Evolutionary conservation across 2,113 vertebrate species (phyloP), one percentile per base, ranked within the genome.

Genomic region (Callithrix jacchus): DNA sequence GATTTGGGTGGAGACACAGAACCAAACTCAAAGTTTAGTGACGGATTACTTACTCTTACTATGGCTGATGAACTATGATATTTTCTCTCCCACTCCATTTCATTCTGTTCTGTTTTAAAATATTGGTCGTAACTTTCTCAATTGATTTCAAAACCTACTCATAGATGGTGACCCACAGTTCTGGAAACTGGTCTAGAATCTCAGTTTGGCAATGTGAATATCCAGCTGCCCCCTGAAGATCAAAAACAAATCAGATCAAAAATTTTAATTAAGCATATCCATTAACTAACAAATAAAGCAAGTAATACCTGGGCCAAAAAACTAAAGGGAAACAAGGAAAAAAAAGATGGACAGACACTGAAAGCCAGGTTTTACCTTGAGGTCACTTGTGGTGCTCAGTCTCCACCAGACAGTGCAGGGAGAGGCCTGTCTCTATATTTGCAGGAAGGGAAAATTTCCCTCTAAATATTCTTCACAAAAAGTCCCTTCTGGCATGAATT

Each of bases 11-110:
- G 25, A 27, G 58, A 61, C 58, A 61, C 58, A 27, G 4, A 61
- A 0, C 1, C 13, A 27, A 56, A 2, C 45, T 3, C 32, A 1
- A 40, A 20, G 18, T 9, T 4, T 0, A 13, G 8, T 1, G 47
- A 21, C 76, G 18, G 37, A 6, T 18, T 2, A 12, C 32, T 5
- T 35, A 6, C 25, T n/a, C 37, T 20, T 10, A 11, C 1, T 0
- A 20, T 4, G 3, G 25, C 79, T 0, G 11, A 17, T 0, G 16
- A 35, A 35, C 2, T 2, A 61, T 3, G 17, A 6, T 4, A 0
- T 17, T 10, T 30, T 21, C 61, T 27, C 1, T 2, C 25, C 18
- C 14, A 0, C 23, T 37, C 54, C 9, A 0, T 79, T 12, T n/a
- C 32, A 27, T 32, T 23, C 61, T 5, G 30, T 27, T 32, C 42